These are phyloP conservation scores for Grus americana DNA, from an alignment of 2,113 vertebrate species.

Conservation along the genomic window DNA sequence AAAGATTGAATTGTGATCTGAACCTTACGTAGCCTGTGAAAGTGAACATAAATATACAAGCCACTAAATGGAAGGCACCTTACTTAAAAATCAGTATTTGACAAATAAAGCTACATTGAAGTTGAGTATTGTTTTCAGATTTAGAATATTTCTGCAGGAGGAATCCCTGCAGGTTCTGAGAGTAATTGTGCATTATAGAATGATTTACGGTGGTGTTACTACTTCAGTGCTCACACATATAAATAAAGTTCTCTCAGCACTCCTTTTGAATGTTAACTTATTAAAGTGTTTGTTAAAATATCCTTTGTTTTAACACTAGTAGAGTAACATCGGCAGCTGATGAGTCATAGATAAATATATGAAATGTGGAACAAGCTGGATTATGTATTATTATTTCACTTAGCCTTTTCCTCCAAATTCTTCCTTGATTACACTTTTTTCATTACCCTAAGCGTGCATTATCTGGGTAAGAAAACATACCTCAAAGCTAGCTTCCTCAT, in stretches of 20 bases:
- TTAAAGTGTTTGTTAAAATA: not conserved
- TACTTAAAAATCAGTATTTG: not conserved
- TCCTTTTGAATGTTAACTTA: not conserved
- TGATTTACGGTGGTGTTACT: not conserved
- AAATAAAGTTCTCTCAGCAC: accelerated
- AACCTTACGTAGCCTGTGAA: not conserved
- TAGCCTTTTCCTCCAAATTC: not conserved
- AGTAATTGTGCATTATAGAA: not conserved
- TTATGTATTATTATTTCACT: not conserved
- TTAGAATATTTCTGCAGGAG: not conserved
- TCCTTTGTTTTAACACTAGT: not conserved
- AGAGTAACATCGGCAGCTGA: not conserved
- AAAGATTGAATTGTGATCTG: not conserved
- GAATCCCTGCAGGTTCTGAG: not conserved
- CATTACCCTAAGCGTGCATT: not conserved
- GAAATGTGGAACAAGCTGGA: not conserved
- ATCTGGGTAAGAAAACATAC: not conserved
- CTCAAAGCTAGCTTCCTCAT: not conserved
- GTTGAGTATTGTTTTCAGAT: not conserved
- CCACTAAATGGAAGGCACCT: not conserved
- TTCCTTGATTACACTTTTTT: not conserved
- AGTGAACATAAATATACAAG: not conserved
- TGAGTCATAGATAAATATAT: not conserved
- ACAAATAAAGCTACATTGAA: not conserved
- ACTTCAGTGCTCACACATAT: not conserved